phyloP scores from a whole-genome alignment of 2,113 vertebrate species.

The Atlantisia rogersi region DNA sequence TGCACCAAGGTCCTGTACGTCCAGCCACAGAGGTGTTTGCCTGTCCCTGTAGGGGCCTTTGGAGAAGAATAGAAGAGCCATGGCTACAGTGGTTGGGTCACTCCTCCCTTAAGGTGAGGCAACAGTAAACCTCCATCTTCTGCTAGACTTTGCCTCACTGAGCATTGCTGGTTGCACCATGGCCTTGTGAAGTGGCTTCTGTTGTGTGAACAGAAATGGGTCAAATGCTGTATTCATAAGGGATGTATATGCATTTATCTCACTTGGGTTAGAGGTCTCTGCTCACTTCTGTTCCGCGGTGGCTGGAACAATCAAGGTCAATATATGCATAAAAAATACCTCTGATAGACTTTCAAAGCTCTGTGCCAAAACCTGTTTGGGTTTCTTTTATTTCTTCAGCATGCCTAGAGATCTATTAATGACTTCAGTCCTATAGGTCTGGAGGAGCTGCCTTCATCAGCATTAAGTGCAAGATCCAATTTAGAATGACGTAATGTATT shows the following conservation, averaged over 20 bases:
- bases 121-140: neutral
- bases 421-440: neutral
- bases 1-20: neutral
- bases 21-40: neutral
- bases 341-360: neutral
- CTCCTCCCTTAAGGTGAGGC: neutral
- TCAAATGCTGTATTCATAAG: rapidly evolving
- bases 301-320: neutral
- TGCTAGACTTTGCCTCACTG: neutral
- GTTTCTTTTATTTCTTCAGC: neutral
- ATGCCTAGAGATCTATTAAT: neutral
- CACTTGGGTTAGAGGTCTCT: neutral
- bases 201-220: neutral
- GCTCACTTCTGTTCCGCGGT: neutral
- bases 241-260: neutral
- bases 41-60: neutral
- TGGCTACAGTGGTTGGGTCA: neutral
- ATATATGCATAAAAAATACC: neutral
- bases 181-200: neutral
- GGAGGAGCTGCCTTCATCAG: constrained; percentile 52
- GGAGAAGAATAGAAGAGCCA: neutral
- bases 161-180: neutral
- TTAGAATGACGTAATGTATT: constrained; percentile 63
- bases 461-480: constrained; percentile 72
- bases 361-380: neutral